These are phyloP conservation scores for Oncorhynchus kisutch DNA, from an alignment of 2,113 vertebrate species.

Conservation along the genomic window DNA sequence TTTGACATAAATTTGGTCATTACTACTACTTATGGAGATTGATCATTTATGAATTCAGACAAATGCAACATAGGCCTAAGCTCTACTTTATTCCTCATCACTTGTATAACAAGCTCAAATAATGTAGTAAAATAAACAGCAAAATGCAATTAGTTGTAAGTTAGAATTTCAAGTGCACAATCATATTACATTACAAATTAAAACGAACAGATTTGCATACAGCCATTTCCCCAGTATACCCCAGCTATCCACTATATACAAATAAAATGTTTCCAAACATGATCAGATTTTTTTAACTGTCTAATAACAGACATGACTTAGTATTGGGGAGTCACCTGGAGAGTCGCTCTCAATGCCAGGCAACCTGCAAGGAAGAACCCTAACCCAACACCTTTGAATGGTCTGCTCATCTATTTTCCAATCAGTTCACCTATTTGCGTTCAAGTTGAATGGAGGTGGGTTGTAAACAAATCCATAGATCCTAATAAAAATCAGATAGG, in stretches of 20 bases:
- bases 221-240: background rate
- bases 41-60: conserved; percentile 17
- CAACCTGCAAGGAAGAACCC: background rate
- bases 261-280: conserved; percentile 1
- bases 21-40: conserved; percentile 12
- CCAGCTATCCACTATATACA: background rate
- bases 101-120: background rate
- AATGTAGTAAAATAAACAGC: background rate
- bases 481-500: too few species aligned
- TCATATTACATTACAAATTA: background rate
- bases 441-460: too few species aligned
- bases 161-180: background rate
- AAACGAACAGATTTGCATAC: conserved; percentile 7
- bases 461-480: too few species aligned
- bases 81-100: background rate
- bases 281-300: background rate
- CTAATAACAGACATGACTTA: too few species aligned
- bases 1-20: background rate
- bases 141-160: background rate
- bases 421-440: too few species aligned
- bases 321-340: background rate
- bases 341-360: background rate
- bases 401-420: too few species aligned
- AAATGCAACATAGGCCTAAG: background rate
- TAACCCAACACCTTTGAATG: too few species aligned